Evolutionary conservation across 2,888 invertebrate genomes (phyloP).

Genomic region (Netelia virgata): DNA sequence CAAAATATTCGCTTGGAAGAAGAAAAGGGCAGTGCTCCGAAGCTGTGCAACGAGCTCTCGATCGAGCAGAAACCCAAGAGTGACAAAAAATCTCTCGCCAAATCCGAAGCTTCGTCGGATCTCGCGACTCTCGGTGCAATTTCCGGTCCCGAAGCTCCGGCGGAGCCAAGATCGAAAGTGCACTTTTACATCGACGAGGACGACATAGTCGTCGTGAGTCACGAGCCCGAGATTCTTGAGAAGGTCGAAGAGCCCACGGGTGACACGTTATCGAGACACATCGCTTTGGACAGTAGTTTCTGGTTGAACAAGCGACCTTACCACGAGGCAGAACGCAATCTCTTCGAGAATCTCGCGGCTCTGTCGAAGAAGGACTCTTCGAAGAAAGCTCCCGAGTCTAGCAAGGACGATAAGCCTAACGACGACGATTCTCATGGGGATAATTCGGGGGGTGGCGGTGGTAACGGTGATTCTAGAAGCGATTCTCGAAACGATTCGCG

Average conservation of each 20-base stretch:
- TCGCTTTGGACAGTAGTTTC: slow-evolving; percentile 86
- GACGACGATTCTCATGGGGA: slow-evolving; percentile 77
- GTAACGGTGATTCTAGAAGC: slow-evolving; percentile 84
- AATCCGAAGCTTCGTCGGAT: slow-evolving; percentile 68
- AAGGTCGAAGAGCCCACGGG: slow-evolving; percentile 13
- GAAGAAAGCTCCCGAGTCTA: slow-evolving; percentile 65
- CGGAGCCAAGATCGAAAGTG: slow-evolving; percentile 77
- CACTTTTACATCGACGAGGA: slow-evolving; percentile 82
- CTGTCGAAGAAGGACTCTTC: slow-evolving; percentile 80
- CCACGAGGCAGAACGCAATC: slow-evolving; percentile 89
- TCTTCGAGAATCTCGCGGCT: slow-evolving; percentile 86
- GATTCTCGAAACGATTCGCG: slow-evolving; percentile 66
- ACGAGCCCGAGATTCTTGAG: slow-evolving; percentile 70
- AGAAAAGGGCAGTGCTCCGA: slow-evolving; percentile 80
- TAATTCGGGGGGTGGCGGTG: slow-evolving; percentile 87
- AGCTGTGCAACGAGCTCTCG: slow-evolving; percentile 75
- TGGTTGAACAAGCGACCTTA: slow-evolving; percentile 88
- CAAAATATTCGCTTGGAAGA: slow-evolving; percentile 70
- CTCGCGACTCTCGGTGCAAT: slow-evolving; percentile 59
- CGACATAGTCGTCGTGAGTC: slow-evolving; percentile 79
- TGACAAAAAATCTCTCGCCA: slow-evolving; percentile 65
- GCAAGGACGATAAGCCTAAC: slow-evolving; percentile 65
- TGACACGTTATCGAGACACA: slow-evolving; percentile 73
- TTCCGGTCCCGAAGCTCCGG: slow-evolving; percentile 60
- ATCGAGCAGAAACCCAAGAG: slow-evolving; percentile 43